phyloP scores from a whole-genome alignment of 2,113 vertebrate genomes.

The Salminus brasiliensis region DNA sequence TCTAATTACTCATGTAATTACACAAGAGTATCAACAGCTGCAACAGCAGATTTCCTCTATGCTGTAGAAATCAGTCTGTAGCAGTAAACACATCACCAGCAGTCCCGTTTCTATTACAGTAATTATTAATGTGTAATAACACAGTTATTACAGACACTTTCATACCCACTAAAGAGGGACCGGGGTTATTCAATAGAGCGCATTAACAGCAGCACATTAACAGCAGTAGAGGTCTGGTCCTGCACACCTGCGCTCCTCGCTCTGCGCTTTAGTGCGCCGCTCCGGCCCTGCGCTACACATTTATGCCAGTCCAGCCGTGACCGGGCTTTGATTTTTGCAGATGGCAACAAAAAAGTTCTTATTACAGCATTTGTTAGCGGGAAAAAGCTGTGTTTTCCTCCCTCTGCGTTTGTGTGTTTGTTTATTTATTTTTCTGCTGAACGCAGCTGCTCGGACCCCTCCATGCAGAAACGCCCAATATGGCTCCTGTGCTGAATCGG shows the following conservation, averaged over 20 bases:
- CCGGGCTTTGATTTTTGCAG: constrained; percentile 68
- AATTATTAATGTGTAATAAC: too few species aligned
- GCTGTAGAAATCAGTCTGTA: too few species aligned
- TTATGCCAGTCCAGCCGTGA: constrained; percentile 31
- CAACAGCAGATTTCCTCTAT: too few species aligned
- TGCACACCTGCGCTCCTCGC: constrained; percentile 17
- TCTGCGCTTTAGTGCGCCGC: not conserved
- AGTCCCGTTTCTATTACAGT: too few species aligned
- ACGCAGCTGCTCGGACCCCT: constrained; percentile 64
- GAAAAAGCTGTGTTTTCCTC: constrained; percentile 58
- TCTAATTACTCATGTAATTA: too few species aligned
- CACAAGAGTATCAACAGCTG: too few species aligned
- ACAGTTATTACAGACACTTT: too few species aligned
- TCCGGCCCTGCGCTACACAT: not conserved
- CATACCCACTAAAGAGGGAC: too few species aligned
- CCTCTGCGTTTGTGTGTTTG: constrained; percentile 69
- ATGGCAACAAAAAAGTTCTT: constrained; percentile 73
- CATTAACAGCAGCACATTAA: not conserved
- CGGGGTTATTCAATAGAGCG: too few species aligned
- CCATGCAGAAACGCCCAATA: constrained; percentile 76
- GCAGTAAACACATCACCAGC: too few species aligned
- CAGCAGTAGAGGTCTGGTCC: not conserved
- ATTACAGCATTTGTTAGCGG: constrained; percentile 65
- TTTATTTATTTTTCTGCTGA: constrained; percentile 78
- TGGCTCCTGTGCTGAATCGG: constrained; percentile 70